These are phyloP conservation scores for Numida meleagris DNA, from an alignment of 2,113 vertebrate genomes.

Conservation along the genomic window DNA sequence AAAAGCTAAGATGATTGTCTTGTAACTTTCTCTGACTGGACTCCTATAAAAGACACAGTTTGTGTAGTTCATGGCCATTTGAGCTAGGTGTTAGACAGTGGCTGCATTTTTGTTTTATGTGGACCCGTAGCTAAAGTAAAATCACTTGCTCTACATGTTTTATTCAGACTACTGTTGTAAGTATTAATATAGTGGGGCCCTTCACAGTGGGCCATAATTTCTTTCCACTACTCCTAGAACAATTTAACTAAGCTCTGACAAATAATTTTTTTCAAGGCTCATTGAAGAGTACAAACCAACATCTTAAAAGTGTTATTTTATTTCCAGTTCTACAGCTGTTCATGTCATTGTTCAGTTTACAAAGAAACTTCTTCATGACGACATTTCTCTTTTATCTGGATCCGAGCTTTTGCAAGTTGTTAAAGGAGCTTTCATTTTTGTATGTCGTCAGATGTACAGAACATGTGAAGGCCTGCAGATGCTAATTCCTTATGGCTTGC, in stretches of 20 bases:
- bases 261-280: background rate
- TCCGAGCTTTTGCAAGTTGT: slow-evolving; percentile 71
- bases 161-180: background rate
- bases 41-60: background rate
- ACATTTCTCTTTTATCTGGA: slow-evolving; percentile 74
- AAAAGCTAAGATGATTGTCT: background rate
- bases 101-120: background rate
- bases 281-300: background rate
- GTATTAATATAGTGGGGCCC: background rate
- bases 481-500: slow-evolving; percentile 84
- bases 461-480: slow-evolving; percentile 91
- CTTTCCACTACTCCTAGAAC: background rate
- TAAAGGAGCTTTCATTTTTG: slow-evolving; percentile 91
- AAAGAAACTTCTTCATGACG: slow-evolving; percentile 85
- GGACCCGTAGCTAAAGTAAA: background rate
- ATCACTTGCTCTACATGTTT: background rate
- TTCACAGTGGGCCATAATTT: background rate
- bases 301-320: slow-evolving; percentile 27
- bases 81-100: background rate
- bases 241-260: background rate
- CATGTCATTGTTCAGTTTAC: slow-evolving; percentile 88
- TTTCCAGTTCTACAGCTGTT: slow-evolving; percentile 82
- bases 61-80: background rate
- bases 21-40: background rate
- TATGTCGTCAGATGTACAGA: slow-evolving; percentile 92